Evolutionary conservation across 2,113 vertebrate species (phyloP), one percentile per base, ranked within the genome.

Genomic region (Spea multiplicata): DNA sequence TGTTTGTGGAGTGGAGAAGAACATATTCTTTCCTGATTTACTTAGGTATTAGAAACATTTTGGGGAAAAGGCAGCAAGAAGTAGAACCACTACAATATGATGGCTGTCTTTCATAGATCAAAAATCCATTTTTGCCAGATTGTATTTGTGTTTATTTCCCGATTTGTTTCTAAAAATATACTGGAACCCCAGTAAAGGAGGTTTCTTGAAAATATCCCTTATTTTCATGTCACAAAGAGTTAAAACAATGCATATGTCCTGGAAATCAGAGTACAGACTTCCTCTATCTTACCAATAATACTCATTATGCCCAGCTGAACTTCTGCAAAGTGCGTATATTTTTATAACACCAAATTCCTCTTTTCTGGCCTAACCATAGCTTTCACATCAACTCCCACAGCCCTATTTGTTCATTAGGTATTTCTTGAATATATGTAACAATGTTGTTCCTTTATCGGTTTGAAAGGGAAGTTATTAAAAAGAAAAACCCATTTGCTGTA

Each of bases 201-300:
- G 83, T 90, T 94, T 93, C 91, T 90, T 93, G 90, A 87, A 94
- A 91, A 90, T 89, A 91, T 91, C 88, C 87, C 85, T 55, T 92
- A 89, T 90, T 91, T 92, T 90, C 92, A 89, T 61, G 16, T 7
- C 80, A 14, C 30, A 8, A 79, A 81, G 84, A 83, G 86, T 90
- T 88, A 84, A 72, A 86, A 84, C 6, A 44, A 14, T 91, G 88
- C 88, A 83, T 90, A 89, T 90, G 84, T 89, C 82, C 92, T 91
- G 91, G 92, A 94, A 94, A 88, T 90, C 83, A 82, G 81, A 83
- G 76, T 81, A 57, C 84, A 83, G 49, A 85, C 86, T 90, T 91
- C 90, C 91, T 89, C 91, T 88, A 69, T 73, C 48, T 84, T 84
- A 82, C 81, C 82, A 85, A 86, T 79, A 84, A 86, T 81, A 13